phyloP scores from a whole-genome alignment of 2,113 vertebrate genomes.

The Hepsetus odoe region DNA sequence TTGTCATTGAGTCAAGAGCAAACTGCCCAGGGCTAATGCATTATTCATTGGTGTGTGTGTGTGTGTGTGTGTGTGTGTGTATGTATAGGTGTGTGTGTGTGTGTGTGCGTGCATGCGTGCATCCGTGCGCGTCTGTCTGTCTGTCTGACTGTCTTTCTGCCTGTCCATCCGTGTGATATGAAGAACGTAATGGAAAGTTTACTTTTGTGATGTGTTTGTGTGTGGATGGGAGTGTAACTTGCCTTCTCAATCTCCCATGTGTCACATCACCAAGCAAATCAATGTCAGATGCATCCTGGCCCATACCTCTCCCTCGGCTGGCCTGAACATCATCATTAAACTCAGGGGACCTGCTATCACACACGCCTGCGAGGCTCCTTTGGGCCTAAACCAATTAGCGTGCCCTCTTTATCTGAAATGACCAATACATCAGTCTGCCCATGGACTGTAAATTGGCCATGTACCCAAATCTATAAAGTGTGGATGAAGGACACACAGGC shows the following conservation, averaged over 20 bases:
- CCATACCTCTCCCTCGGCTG: conserved; percentile 22
- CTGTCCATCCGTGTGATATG: no score
- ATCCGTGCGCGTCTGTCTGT: no score
- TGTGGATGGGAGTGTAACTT: conserved; percentile 4
- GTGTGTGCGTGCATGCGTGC: not conserved
- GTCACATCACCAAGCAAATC: conserved; percentile 37
- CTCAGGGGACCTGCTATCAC: conserved; percentile 44
- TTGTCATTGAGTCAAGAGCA: conserved; percentile 48
- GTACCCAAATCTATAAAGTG: conserved; percentile 33
- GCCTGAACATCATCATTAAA: conserved; percentile 53
- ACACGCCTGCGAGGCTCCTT: conserved; percentile 31
- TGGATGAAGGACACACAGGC: conserved; percentile 15
- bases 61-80: conserved; percentile 20
- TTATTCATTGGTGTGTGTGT: conserved; percentile 37
- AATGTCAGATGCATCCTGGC: conserved; percentile 16
- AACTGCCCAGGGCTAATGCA: conserved; percentile 31
- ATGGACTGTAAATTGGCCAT: conserved; percentile 30
- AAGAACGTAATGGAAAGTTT: no score
- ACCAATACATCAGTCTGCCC: conserved; percentile 53
- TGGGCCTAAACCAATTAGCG: conserved; percentile 54
- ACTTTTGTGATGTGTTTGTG: no score
- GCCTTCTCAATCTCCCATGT: conserved; percentile 2
- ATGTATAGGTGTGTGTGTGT: not conserved
- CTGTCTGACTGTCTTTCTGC: no score
- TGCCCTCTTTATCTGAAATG: conserved; percentile 59